Conservation (phyloP, 1,140 invertebrate genomes). For the Lerema accius region DNA sequence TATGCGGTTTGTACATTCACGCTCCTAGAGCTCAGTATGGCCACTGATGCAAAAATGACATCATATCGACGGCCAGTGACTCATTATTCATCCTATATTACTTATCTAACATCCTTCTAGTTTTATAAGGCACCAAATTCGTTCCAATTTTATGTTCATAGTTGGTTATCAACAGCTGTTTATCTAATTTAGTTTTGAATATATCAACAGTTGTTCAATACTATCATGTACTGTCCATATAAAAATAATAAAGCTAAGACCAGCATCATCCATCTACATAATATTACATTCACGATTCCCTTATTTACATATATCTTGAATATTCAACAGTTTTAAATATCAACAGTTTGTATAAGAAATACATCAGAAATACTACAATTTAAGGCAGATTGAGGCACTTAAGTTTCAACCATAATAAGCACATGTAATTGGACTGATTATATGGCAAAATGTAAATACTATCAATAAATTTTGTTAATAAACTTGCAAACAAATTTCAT, state of each 20-base stretch:
- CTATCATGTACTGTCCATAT: slow-evolving; percentile 31
- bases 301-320: slow-evolving; percentile 44
- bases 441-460: slow-evolving; percentile 55
- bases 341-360: slow-evolving; percentile 50
- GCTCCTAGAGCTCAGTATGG: slow-evolving; percentile 21
- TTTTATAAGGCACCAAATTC: slow-evolving; percentile 32
- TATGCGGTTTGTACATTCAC: slow-evolving; percentile 30
- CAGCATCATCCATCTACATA: slow-evolving; percentile 54
- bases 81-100: slow-evolving; percentile 32
- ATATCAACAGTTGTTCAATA: slow-evolving; percentile 12
- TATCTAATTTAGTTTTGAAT: slow-evolving; percentile 25
- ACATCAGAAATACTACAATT: slow-evolving; percentile 43
- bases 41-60: slow-evolving; percentile 30
- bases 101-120: slow-evolving; percentile 32
- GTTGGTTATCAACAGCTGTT: slow-evolving; percentile 12
- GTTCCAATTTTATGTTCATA: slow-evolving; percentile 26
- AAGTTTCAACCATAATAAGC: slow-evolving; percentile 59
- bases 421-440: slow-evolving; percentile 39
- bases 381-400: slow-evolving; percentile 78
- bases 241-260: slow-evolving; percentile 72
- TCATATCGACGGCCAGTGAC: slow-evolving; percentile 32
- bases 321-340: slow-evolving; percentile 47
- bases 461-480: slow-evolving; percentile 42
- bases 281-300: slow-evolving; percentile 44
- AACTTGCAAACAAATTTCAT: slow-evolving; percentile 52